Conservation (phyloP, 2,888 invertebrate genomes). For the Diaphora mendica region DNA sequence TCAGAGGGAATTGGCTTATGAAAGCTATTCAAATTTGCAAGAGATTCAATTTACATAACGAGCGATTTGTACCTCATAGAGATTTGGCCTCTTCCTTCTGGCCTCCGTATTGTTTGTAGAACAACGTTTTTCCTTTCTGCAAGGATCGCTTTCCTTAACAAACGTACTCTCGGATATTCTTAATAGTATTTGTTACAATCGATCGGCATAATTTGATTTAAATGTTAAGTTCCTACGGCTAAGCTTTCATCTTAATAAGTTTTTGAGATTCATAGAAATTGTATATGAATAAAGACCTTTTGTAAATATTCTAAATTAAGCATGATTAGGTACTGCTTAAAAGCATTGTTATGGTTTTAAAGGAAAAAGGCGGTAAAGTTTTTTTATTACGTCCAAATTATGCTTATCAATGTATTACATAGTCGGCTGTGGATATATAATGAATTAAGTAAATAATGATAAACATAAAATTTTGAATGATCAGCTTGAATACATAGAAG, state of each 20-base stretch:
- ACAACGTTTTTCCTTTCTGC: constrained; percentile 61
- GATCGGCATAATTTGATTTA: constrained; percentile 53
- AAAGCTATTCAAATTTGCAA: constrained; percentile 83
- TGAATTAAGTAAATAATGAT: too few species aligned
- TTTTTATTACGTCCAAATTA: neutral
- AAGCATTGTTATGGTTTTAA: too few species aligned
- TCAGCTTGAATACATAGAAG: too few species aligned
- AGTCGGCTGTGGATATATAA: too few species aligned
- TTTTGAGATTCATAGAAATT: neutral
- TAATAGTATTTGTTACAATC: constrained; percentile 58
- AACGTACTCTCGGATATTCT: constrained; percentile 52
- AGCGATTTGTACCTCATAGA: constrained; percentile 82
- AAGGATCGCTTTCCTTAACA: constrained; percentile 61
- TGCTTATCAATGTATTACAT: neutral
- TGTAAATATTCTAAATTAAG: constrained; percentile 26
- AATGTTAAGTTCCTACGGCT: constrained; percentile 25
- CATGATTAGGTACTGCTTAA: neutral
- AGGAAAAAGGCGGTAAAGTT: neutral
- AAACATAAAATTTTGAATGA: too few species aligned
- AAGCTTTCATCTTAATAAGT: constrained; percentile 20
- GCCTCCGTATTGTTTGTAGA: constrained; percentile 67
- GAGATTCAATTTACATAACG: constrained; percentile 85
- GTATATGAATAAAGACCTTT: constrained; percentile 15
- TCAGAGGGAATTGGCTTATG: constrained; percentile 81
- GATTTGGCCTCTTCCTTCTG: constrained; percentile 76